Percentiles rank a stretch among this genome's conserved stretches.
phyloP scores from a whole-genome alignment of 2,113 vertebrate species.

The Trichechus manatus region DNA sequence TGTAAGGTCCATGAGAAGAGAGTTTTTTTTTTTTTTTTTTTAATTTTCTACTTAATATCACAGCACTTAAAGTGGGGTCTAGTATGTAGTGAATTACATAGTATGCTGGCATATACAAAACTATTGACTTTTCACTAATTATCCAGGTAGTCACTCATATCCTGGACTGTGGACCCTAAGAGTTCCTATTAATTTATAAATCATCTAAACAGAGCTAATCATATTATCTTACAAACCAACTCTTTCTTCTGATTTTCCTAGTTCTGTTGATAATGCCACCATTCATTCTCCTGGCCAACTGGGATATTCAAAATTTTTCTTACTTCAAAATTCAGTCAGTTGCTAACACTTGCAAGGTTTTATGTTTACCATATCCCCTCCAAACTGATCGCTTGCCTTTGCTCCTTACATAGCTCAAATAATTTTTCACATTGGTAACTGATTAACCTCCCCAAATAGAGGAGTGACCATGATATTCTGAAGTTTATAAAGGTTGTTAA shows the following conservation, averaged over 20 bases:
- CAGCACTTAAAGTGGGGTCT: not conserved
- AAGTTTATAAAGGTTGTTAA: not conserved
- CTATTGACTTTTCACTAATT: not conserved
- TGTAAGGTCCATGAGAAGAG: not conserved
- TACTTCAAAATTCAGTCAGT: not conserved
- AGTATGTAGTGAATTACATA: not conserved
- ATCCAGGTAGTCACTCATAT: not conserved
- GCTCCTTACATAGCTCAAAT: not conserved
- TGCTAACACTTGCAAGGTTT: not conserved
- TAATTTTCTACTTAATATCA: not conserved
- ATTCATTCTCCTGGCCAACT: not conserved
- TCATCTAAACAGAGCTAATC: not conserved
- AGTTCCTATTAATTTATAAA: conserved; percentile 4
- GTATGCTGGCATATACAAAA: not conserved
- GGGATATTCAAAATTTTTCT: not conserved
- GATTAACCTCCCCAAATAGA: not conserved
- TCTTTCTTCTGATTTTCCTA: conserved; percentile 21
- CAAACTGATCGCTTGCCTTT: not conserved
- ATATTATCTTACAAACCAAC: not conserved
- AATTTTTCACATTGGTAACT: not conserved
- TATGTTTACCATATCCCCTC: not conserved
- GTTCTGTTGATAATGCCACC: not conserved
- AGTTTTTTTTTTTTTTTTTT: not conserved
- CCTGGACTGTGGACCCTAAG: not conserved
- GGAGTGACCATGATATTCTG: not conserved